Conservation (phyloP, 2,888 invertebrate genomes). For the Sericinus montela region DNA sequence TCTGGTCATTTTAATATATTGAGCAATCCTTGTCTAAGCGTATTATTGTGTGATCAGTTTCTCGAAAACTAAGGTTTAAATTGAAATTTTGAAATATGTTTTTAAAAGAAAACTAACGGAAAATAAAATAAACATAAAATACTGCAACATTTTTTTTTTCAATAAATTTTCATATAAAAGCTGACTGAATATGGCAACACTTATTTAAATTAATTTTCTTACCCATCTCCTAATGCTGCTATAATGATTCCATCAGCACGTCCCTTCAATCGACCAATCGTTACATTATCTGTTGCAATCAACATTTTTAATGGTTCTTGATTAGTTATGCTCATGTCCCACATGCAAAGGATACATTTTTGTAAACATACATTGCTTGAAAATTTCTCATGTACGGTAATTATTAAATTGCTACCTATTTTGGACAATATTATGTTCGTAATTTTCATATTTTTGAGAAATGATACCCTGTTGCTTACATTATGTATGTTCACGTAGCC, state of each 20-base stretch:
- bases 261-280: conserved; percentile 48
- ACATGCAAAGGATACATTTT: conserved; percentile 53
- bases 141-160: no score
- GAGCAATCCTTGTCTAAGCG: no score
- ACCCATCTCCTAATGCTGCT: conserved; percentile 64
- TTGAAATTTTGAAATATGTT: no score
- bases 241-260: conserved; percentile 56
- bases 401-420: conserved; percentile 48
- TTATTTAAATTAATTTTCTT: conserved; percentile 26
- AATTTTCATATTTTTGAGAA: conserved; percentile 45
- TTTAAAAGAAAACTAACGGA: no score
- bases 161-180: no score
- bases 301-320: conserved; percentile 54
- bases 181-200: no score
- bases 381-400: conserved; percentile 49
- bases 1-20: no score
- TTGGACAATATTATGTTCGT: conserved; percentile 47
- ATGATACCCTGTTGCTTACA: conserved; percentile 30
- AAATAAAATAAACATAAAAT: no score
- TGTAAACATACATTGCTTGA: conserved; percentile 24
- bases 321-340: conserved; percentile 57
- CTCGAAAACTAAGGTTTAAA: no score
- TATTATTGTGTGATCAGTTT: no score
- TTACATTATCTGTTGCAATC: conserved; percentile 52
- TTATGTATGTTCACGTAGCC: conserved; percentile 46